These are phyloP conservation scores for Cryptotis parvus DNA, from an alignment of 2,113 vertebrate species.

Conservation along the genomic window DNA sequence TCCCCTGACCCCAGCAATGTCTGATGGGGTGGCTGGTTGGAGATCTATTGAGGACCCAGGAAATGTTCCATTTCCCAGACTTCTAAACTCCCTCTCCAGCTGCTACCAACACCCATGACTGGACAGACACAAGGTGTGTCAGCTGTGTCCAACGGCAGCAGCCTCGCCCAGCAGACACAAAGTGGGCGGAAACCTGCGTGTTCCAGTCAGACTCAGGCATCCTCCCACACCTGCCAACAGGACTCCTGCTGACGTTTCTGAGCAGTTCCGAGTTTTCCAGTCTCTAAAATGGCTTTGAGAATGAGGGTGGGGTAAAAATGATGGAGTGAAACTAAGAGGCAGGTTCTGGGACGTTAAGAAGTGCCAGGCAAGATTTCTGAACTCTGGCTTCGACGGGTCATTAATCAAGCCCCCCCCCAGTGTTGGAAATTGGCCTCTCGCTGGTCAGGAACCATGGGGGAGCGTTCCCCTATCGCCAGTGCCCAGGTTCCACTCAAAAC, in stretches of 20 bases:
- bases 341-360: background rate
- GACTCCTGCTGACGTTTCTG: slow-evolving; percentile 45
- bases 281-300: background rate
- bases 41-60: background rate
- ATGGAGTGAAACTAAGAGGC: background rate
- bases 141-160: background rate
- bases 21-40: no score
- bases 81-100: background rate
- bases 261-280: slow-evolving; percentile 60
- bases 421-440: background rate
- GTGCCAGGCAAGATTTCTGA: background rate
- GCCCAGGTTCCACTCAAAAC: background rate
- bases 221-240: slow-evolving; percentile 63
- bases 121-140: background rate
- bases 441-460: background rate
- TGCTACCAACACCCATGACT: background rate
- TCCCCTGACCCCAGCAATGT: background rate
- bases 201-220: slow-evolving; percentile 64
- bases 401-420: slow-evolving; percentile 13
- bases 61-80: background rate
- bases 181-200: slow-evolving; percentile 64
- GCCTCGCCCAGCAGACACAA: background rate
- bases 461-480: background rate
- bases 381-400: background rate
- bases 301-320: background rate